Percentiles rank a stretch among this genome's conserved stretches.
Evolutionary conservation across 2,797 vertebrate species (phyloP).

Genomic region (Etheostoma perlongum): DNA sequence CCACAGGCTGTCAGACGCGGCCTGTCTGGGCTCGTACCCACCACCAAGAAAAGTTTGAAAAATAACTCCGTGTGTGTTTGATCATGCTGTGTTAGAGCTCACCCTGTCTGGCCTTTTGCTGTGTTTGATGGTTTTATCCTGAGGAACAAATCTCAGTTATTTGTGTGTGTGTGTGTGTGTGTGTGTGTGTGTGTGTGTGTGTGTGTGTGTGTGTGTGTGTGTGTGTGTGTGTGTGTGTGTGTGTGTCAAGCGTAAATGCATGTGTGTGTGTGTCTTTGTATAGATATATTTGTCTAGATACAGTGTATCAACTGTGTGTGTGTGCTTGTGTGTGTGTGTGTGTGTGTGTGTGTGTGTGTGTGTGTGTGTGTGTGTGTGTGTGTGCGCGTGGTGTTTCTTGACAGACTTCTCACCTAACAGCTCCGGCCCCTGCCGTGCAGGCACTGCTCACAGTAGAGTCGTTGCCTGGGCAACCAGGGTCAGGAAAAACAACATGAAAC

Average conservation of each 20-base stretch:
- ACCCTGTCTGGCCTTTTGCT: conserved; percentile 32
- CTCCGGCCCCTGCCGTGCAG: conserved; percentile 79
- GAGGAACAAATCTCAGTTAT: conserved; percentile 8
- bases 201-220: conserved; percentile 14
- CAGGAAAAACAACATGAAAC: conserved; percentile 81
- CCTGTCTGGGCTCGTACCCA: conserved; percentile 62
- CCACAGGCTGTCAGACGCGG: conserved; percentile 26
- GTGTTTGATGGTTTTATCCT: conserved; percentile 38
- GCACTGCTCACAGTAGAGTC: conserved; percentile 59
- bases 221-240: neutral
- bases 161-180: conserved; percentile 5
- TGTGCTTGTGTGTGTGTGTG: conserved; percentile 4
- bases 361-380: neutral
- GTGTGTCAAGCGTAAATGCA: neutral
- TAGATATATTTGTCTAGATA: neutral
- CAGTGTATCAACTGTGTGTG: neutral
- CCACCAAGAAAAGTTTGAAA: conserved; percentile 25
- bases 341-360: conserved; percentile 10
- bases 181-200: conserved; percentile 13
- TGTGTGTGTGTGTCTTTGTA: neutral
- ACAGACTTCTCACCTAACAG: conserved; percentile 70
- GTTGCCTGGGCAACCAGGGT: conserved; percentile 74
- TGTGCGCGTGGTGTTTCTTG: conserved; percentile 33
- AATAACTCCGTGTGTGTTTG: conserved; percentile 42
- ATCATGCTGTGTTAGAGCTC: conserved; percentile 35